Conservation (phyloP, 2,113 vertebrate species). For the Delphinus delphis region DNA sequence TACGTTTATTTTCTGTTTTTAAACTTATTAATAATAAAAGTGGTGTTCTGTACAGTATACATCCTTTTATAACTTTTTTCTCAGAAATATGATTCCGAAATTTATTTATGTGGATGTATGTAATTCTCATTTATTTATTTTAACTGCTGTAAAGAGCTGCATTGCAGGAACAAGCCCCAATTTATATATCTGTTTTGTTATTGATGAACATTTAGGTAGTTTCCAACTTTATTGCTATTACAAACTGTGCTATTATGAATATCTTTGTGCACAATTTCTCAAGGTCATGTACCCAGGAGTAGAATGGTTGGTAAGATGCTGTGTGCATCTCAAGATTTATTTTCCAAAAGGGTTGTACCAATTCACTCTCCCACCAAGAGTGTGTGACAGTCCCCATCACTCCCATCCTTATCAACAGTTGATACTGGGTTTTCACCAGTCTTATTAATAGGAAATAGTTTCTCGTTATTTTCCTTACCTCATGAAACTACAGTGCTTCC, state of each 20-base stretch:
- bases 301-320: neutral
- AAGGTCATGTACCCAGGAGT: neutral
- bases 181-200: neutral
- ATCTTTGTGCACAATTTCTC: neutral
- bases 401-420: neutral
- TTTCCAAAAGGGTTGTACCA: neutral
- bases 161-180: neutral
- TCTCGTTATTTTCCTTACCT: neutral
- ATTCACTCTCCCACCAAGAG: neutral
- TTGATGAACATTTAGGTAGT: neutral
- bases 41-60: neutral
- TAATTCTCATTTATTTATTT: neutral
- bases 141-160: neutral
- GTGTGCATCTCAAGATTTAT: neutral
- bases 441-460: neutral
- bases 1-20: neutral
- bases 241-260: neutral
- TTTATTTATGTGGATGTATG: neutral
- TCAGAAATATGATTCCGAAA: neutral
- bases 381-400: neutral
- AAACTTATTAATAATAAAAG: neutral
- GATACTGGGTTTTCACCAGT: neutral
- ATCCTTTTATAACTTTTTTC: neutral
- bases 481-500: neutral
- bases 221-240: neutral